Base-by-base conservation (phyloP, 1,140 invertebrate species). In the Brachionus asplanchnoidis region DNA sequence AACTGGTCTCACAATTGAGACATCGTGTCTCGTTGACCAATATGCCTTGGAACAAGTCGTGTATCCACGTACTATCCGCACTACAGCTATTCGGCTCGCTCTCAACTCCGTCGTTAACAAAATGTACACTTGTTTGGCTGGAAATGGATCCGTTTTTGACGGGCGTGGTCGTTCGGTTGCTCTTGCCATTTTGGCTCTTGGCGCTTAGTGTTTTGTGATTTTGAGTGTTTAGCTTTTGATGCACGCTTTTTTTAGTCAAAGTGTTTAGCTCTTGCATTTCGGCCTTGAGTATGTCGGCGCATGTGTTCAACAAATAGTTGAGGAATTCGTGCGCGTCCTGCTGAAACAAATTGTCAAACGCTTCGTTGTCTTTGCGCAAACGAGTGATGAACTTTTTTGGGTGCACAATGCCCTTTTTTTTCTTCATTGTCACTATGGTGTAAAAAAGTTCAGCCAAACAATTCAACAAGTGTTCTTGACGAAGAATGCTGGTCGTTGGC, bases 311-410 rank as follows among this genome's bases (percentile, higher is more conserved):
- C 68, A 99, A 92, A 90, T 98, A 99, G 90, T 99, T 99, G 68
- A 99, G 92, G 92, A 99, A 99, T 90, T 99, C 97, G 89, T 99
- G 97, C 66, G 97, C 97, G 94, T 99, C 97, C 92, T 99, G 97
- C 90, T 99, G 97, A 94, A 98, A 96, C 88, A 98, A 99, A 90
- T 99, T 99, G 90, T 99, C 97, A 92, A 99, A 99, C 88, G 77
- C 75, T 96, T 95, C 95, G 93, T 99, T 99, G 91, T 99, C 97
- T 92, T 99, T 99, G 87, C 97, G 93, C 87, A 99, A 90, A 87
- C 97, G 92, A 86, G 97, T 95, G 87, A 99, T 99, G 91, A 99
- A 99, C 89, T 99, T 98, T 91, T 99, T 99, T 86, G 98, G 98
- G 75, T 97, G 97, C 89, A 99, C 97, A 53, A 96, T 98, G 53